Conservation (phyloP, 2,888 invertebrate species). For the Drosophila yooni region DNA sequence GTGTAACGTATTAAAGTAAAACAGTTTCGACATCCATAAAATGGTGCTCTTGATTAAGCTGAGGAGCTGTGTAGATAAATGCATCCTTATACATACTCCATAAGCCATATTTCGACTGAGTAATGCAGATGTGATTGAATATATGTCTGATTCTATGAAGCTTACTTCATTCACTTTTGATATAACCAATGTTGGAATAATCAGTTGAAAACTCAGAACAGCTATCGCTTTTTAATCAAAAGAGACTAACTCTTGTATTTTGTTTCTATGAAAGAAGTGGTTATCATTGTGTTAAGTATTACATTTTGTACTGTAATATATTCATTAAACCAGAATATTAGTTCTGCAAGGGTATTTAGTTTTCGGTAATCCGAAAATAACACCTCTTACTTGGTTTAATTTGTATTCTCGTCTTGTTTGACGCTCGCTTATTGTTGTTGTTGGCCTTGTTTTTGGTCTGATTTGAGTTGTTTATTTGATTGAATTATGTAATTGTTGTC, state of each 20-base stretch:
- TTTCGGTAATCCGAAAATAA: background rate
- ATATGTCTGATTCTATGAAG: background rate
- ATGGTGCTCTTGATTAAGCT: background rate
- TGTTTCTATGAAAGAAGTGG: background rate
- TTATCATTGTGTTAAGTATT: background rate
- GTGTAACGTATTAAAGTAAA: background rate
- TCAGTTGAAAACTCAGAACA: background rate
- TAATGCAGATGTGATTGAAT: background rate
- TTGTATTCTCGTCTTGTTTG: slow-evolving; percentile 48
- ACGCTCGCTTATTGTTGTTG: slow-evolving; percentile 45
- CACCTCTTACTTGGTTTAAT: slow-evolving; percentile 31
- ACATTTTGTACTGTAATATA: background rate
- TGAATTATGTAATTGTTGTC: slow-evolving; percentile 78
- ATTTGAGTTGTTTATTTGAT: slow-evolving; percentile 74
- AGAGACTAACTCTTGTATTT: background rate
- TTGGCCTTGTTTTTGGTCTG: slow-evolving; percentile 52
- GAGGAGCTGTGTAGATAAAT: background rate
- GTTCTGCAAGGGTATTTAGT: slow-evolving; percentile 3
- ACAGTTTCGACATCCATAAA: background rate
- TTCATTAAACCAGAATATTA: background rate
- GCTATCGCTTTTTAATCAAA: background rate
- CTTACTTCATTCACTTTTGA: background rate
- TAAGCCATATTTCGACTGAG: background rate
- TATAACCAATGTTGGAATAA: background rate
- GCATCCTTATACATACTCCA: background rate